Conservation (phyloP, 2,797 vertebrate genomes). For the Sebastes variabilis region DNA sequence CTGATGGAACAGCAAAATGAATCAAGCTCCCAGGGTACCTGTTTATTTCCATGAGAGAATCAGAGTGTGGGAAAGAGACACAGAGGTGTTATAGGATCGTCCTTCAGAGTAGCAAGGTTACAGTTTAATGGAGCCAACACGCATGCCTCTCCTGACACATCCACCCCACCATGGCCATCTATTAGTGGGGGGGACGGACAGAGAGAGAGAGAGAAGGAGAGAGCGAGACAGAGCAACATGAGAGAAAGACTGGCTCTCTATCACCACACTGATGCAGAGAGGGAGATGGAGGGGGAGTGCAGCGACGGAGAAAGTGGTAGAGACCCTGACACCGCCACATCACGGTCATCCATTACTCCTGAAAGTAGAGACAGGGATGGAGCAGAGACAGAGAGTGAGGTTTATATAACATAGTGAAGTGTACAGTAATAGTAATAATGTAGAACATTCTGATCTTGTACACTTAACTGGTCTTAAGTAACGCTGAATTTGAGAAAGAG, state of each 20-base stretch:
- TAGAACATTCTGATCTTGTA: not conserved
- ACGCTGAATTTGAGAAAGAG: not conserved
- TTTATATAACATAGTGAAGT: not conserved
- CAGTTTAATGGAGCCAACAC: constrained; percentile 65
- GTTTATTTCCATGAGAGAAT: constrained; percentile 28
- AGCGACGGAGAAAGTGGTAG: not conserved
- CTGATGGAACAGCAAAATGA: not conserved
- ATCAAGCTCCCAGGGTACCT: not conserved
- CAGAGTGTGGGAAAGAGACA: constrained; percentile 4
- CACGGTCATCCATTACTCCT: constrained; percentile 43
- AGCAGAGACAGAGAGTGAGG: not conserved
- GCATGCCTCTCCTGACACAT: constrained; percentile 59
- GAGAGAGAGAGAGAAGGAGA: constrained; percentile 3
- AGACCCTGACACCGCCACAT: constrained; percentile 33
- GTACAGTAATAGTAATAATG: not conserved
- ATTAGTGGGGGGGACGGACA: constrained; percentile 35
- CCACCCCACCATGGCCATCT: constrained; percentile 44
- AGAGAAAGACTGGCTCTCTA: constrained; percentile 14
- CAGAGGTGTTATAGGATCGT: constrained; percentile 40
- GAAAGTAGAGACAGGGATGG: constrained; percentile 7
- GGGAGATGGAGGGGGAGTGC: not conserved
- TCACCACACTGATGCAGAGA: constrained; percentile 23
- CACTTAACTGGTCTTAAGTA: not conserved
- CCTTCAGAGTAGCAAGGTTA: constrained; percentile 68
- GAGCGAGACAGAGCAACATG: not conserved